These are phyloP conservation scores for Moxostoma hubbsi DNA, from an alignment of 2,797 vertebrate species.

Conservation along the genomic window DNA sequence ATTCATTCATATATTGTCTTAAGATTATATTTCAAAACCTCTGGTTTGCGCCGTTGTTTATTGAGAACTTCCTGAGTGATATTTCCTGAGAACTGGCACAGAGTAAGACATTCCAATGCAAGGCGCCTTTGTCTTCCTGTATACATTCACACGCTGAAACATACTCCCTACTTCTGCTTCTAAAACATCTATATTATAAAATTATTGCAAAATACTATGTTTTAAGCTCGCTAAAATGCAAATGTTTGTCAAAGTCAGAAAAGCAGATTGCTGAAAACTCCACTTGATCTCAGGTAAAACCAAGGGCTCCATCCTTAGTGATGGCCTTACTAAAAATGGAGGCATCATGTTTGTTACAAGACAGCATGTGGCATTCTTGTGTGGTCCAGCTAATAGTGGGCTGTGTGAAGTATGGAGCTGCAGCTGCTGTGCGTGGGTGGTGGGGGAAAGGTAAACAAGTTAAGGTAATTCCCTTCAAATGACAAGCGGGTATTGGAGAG, in stretches of 20 bases:
- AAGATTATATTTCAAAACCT: slow-evolving; percentile 1
- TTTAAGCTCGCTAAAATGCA: neutral
- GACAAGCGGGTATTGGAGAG: neutral
- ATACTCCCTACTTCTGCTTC: slow-evolving; percentile 56
- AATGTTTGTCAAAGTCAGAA: neutral
- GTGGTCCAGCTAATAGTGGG: slow-evolving; percentile 42
- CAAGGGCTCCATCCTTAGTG: slow-evolving; percentile 4
- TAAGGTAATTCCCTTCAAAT: slow-evolving; percentile 3
- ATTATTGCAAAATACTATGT: neutral
- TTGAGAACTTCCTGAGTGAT: slow-evolving; percentile 66
- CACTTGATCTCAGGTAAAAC: slow-evolving; percentile 11
- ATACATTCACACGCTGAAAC: slow-evolving; percentile 67
- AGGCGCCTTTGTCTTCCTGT: slow-evolving; percentile 80
- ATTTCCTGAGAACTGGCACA: slow-evolving; percentile 80
- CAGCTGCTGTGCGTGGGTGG: slow-evolving; percentile 53
- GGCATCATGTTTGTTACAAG: slow-evolving; percentile 47
- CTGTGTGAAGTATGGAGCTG: slow-evolving; percentile 36
- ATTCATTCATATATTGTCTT: slow-evolving; percentile 3
- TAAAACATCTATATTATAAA: neutral
- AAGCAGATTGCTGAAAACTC: neutral
- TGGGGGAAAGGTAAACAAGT: slow-evolving; percentile 38
- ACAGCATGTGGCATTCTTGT: slow-evolving; percentile 35
- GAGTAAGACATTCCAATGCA: slow-evolving; percentile 72
- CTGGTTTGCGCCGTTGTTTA: slow-evolving; percentile 30
- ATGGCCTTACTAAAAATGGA: slow-evolving; percentile 13